Conservation (phyloP, 2,797 vertebrate genomes). For the Lagodon rhomboides region DNA sequence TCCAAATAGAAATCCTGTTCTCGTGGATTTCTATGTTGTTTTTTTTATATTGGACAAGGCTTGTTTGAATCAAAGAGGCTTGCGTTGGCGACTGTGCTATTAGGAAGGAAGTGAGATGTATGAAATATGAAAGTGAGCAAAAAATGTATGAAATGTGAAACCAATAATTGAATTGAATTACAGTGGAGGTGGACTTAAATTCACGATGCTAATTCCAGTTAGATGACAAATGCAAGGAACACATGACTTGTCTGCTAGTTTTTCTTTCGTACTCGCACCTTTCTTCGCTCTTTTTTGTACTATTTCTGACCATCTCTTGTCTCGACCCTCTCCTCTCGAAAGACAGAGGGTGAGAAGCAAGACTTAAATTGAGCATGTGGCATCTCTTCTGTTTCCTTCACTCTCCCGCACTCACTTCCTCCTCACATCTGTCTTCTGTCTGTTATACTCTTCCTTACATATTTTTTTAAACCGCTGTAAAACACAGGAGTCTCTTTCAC, state of each 20-base stretch:
- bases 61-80: too few species aligned
- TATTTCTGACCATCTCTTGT: neutral
- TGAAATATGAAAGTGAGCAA: too few species aligned
- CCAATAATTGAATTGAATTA: too few species aligned
- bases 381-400: neutral
- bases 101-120: too few species aligned
- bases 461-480: neutral
- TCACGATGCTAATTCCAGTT: too few species aligned
- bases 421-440: neutral
- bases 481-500: conserved; percentile 4
- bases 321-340: neutral
- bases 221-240: too few species aligned
- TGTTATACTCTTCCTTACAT: neutral
- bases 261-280: neutral
- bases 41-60: too few species aligned
- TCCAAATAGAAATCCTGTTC: too few species aligned
- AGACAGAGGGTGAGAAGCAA: neutral
- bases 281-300: neutral
- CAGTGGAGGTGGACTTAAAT: too few species aligned
- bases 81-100: too few species aligned
- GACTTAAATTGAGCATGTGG: conserved; percentile 32
- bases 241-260: neutral
- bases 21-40: too few species aligned
- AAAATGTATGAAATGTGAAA: too few species aligned
- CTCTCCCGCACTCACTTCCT: neutral